Base-by-base conservation (phyloP, 2,113 vertebrate species). In the Tenebrosternarchus preto region DNA sequence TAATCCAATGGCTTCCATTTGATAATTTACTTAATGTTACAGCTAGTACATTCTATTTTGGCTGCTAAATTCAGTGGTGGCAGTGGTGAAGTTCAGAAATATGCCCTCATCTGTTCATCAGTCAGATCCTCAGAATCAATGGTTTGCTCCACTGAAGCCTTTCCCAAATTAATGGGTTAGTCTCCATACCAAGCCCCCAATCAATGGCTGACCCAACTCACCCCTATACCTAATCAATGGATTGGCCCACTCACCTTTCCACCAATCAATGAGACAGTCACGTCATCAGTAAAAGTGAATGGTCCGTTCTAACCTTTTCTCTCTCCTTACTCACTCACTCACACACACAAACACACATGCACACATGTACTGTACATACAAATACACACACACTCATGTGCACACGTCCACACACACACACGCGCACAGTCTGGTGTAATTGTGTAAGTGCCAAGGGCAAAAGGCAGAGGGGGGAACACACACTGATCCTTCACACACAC, bases 261-360 rank as follows among this genome's bases (percentile, higher is more conserved):
- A 60, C 57, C 60, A 78, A 81, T 83, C 84, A 76, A 81, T 83
- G 61, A 78, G 71, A 78, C 81, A 80, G 75, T 81, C 67, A 67
- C 24, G 7, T 74, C 3, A 66, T 66, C 12, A 64, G 75, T 75
- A 61, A 83, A 79, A 67, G 80, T 81, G 78, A 81, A 83, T 72
- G 73, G 79, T 59, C 59, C 60, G 43, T 53, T 33, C 25, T 36
- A 56, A 56, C 69, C 50, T 22, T 25, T 64, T 50, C 11, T 25
- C 46, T 36, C 11, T 27, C 71, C n/a, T 64, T 20, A 8, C 31
- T 24, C 24, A 27, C 46, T 39, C 46, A 60, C 25, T 24, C 20
- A 69, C 31, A 64, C 60, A 39, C 24, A 70, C 66, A 53, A 6
- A 22, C 24, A 31, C 66, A 27, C 46, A 6, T 33, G 24, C 8